Evolutionary conservation across 2,113 vertebrate species (phyloP).

Genomic region (Marmota monax): DNA sequence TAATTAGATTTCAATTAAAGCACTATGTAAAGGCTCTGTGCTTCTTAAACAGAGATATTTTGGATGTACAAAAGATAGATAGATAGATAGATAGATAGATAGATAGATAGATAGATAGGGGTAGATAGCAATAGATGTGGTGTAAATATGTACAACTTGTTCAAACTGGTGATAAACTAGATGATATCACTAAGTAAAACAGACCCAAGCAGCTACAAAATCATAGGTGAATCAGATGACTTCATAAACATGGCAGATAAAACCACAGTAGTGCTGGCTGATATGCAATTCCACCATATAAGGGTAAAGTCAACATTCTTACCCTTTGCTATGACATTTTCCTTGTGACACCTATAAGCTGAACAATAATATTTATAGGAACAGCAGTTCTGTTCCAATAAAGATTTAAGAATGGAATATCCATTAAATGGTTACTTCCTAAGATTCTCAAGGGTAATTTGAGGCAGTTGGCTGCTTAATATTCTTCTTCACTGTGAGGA

Average conservation of each 20-base stretch:
- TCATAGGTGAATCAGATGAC: neutral
- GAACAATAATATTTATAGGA: constrained; percentile 37
- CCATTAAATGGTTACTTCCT: constrained; percentile 27
- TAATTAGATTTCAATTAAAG: constrained; percentile 68
- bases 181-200: constrained; percentile 28
- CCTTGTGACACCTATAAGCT: neutral
- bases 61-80: neutral
- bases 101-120: neutral
- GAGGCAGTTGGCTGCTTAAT: neutral
- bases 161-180: constrained; percentile 28
- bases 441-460: constrained; percentile 46
- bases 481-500: neutral
- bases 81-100: neutral
- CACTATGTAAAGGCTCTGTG: constrained; percentile 54
- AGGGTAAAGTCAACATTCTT: constrained; percentile 15
- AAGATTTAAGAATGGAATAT: constrained; percentile 14
- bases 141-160: neutral
- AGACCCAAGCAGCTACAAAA: constrained; percentile 34
- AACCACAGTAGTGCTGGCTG: constrained; percentile 10
- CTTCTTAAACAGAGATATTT: neutral
- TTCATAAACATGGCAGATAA: neutral
- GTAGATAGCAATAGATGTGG: neutral
- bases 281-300: neutral
- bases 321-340: neutral
- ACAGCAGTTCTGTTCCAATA: neutral